Evolutionary conservation across 2,888 invertebrate genomes (phyloP), one percentile per base, ranked within the genome.

Genomic region (Loripinus fragilis): DNA sequence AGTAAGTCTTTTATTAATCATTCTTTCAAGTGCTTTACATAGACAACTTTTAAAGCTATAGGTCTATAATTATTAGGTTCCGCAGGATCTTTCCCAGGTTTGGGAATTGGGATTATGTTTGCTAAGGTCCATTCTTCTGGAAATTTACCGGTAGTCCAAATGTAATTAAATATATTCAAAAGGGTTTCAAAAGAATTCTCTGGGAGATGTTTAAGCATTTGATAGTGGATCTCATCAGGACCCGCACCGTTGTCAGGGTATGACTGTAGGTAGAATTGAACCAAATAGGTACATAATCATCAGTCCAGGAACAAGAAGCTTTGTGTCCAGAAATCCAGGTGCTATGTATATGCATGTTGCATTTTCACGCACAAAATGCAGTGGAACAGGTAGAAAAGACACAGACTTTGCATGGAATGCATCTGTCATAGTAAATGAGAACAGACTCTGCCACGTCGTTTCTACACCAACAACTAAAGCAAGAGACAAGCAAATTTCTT

Each of bases 171-270:
- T 25, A 5, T 52, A 15, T 48, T 48, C 48, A 48, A 10, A 25
- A 25, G 52, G 5, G 52, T 25, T 25, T 76, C 69, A 41, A 20
- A 17, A 17, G 48, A 76, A 60, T 15, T 83, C 8, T 3, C 64
- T 17, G 45, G n/a, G n/a, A n/a, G n/a, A n/a, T n/a, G n/a, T n/a
- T n/a, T n/a, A n/a, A n/a, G n/a, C n/a, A n/a, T n/a, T n/a, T n/a
- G n/a, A n/a, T n/a, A n/a, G n/a, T n/a, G n/a, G n/a, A n/a, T n/a
- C n/a, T n/a, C n/a, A n/a, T n/a, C n/a, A n/a, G n/a, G n/a, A n/a
- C n/a, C n/a, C n/a, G n/a, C 86, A 87, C 38, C 35, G 66, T 8
- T 86, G 87, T 65, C 86, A 87, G 68, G 85, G 87, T 0, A 86
- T 87, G 86, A 86, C 87, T 2, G 85, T 86, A 33, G 87, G 85